A percentile compares a stretch with the other conserved stretches of the same genome.
phyloP scores from a whole-genome alignment of 2,113 vertebrate genomes.

The Sinocyclocheilus grahami region DNA sequence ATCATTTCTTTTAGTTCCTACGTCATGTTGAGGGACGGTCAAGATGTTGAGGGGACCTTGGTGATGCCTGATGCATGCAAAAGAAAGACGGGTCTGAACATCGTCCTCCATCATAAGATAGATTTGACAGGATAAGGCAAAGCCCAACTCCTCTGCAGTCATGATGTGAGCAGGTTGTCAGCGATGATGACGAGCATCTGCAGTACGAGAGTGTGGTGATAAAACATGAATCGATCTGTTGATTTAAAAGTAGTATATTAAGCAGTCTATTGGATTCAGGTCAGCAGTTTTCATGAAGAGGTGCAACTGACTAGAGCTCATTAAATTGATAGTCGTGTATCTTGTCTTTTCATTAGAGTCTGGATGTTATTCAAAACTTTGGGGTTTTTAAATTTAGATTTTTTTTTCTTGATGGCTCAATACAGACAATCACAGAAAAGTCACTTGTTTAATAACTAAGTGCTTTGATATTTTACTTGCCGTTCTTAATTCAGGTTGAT shows the following conservation, averaged over 20 bases:
- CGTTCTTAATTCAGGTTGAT: neutral
- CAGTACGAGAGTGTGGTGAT: neutral
- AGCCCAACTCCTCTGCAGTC: neutral
- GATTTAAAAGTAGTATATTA: neutral
- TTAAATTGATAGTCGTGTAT: neutral
- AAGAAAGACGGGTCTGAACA: constrained; percentile 1
- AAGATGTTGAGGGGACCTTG: constrained; percentile 20
- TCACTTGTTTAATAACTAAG: neutral
- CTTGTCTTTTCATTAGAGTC: neutral
- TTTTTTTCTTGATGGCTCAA: neutral
- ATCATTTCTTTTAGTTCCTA: neutral
- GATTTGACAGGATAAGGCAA: constrained; percentile 29
- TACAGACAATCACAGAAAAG: neutral
- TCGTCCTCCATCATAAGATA: constrained; percentile 5
- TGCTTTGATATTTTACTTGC: constrained; percentile 5
- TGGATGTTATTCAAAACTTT: neutral
- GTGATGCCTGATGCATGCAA: neutral
- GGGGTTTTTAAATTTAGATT: no score
- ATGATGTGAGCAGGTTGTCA: constrained; percentile 17
- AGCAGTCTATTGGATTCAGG: neutral
- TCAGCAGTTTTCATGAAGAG: neutral
- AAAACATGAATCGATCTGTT: neutral
- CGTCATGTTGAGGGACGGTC: constrained; percentile 6
- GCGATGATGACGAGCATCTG: neutral
- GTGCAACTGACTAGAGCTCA: neutral